Base-by-base conservation (phyloP, 37 sponge, comb jelly and placozoan species). In the Crambe crambe region DNA sequence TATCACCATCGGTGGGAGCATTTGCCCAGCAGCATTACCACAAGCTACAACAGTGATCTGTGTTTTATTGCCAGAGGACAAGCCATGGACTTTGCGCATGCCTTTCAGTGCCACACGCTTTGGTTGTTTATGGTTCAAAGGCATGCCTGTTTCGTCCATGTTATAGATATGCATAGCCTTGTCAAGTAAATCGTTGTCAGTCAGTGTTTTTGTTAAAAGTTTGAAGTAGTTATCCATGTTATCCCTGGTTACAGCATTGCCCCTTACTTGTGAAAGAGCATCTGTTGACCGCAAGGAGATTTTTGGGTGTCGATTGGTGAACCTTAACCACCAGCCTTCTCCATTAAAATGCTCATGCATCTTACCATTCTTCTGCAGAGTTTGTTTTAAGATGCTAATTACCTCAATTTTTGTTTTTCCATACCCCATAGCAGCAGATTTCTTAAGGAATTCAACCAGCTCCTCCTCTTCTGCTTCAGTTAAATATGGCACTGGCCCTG, bases 41-140 rank as follows among this genome's bases (percentile, higher is more conserved):
- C 87, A 86, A 41, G 75, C 87, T 37, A 86, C 29, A 8, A 86
- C 51, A n/a, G 80, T 80, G 17, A 86, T 81, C 25, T 86, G 87
- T 26, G 25, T 26, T 60, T 86, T 79, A 21, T 72, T 78, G 20
- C 80, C 80, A 27, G 80, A 72, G 12, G 67, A 10, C 4, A 31
- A 26, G 34, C 61, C 56, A 0, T 64, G 61, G 9, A 78, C 80
- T 35, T 86, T 77, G 26, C 58, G 80, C 37, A 41, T 18, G 2
- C 80, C 80, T 44, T 37, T 81, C 3, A 36, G 56, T 29, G 80
- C 67, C 4, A 86, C 37, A 72, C 51, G 37, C 22, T 44, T 78
- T 8, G 68, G 79, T 25, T 74, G 62, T 3, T 43, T 32, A 26
- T 34, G 62, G 37, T 80, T 5, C 35, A 35, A 12, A 35, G 39